Evolutionary conservation across 2,888 invertebrate species (phyloP).

Genomic region (Ochropleura leucogaster): DNA sequence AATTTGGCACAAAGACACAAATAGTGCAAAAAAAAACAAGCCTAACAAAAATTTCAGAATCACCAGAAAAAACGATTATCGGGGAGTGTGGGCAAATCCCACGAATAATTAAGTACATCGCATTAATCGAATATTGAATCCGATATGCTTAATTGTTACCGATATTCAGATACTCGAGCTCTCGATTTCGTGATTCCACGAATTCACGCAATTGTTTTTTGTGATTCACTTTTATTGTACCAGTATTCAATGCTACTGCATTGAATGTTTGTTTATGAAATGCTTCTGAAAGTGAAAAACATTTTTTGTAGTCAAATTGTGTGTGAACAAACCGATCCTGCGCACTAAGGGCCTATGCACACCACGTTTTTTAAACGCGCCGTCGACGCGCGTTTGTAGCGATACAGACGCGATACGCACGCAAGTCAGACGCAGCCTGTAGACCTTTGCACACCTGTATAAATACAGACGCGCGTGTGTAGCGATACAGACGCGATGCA

Average conservation of each 20-base stretch:
- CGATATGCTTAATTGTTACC: conserved; percentile 3
- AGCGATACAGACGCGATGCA: too few relatives aligned
- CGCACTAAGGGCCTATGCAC: too few relatives aligned
- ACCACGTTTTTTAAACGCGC: too few relatives aligned
- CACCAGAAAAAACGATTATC: background rate
- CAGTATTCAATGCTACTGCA: background rate
- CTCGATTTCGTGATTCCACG: conserved; percentile 22
- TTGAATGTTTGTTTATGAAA: background rate
- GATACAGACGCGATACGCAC: too few relatives aligned
- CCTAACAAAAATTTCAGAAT: conserved; percentile 5
- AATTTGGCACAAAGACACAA: too few relatives aligned
- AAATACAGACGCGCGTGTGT: too few relatives aligned
- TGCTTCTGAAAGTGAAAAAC: background rate
- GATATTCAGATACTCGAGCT: conserved; percentile 11
- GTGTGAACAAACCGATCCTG: background rate
- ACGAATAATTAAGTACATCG: conserved; percentile 12
- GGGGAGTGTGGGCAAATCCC: background rate
- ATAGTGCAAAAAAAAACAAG: too few relatives aligned
- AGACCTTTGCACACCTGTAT: too few relatives aligned
- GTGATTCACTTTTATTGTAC: conserved; percentile 25
- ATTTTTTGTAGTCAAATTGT: background rate
- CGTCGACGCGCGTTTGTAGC: too few relatives aligned
- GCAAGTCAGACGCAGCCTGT: too few relatives aligned
- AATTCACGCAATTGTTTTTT: conserved; percentile 19
- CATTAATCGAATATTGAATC: conserved; percentile 33